Conservation (phyloP, 2,797 vertebrate genomes). For the Tenualosa ilisha region DNA sequence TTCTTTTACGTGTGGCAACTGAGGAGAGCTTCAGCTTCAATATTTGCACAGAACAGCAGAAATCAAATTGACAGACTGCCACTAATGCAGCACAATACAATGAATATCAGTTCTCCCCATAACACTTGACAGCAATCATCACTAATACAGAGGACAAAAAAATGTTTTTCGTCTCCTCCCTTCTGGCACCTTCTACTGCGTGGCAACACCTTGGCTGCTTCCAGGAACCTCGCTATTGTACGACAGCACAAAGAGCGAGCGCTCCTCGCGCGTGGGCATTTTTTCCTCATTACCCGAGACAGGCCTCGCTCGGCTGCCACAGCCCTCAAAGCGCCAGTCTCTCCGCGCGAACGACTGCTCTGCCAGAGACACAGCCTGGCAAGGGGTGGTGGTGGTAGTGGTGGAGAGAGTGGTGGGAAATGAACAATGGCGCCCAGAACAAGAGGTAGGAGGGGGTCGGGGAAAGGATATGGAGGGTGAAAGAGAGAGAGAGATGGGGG, state of each 20-base stretch:
- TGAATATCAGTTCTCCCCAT: slow-evolving; percentile 35
- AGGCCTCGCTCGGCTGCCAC: slow-evolving; percentile 48
- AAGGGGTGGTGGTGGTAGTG: slow-evolving; percentile 26
- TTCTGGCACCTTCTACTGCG: slow-evolving; percentile 48
- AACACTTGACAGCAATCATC: slow-evolving; percentile 43
- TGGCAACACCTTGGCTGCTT: slow-evolving; percentile 47
- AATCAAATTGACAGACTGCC: neutral
- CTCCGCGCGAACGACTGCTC: slow-evolving; percentile 38
- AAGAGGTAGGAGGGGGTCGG: neutral
- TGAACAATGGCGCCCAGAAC: neutral
- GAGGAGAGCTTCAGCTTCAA: neutral
- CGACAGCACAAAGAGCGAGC: slow-evolving; percentile 55
- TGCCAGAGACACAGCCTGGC: slow-evolving; percentile 46
- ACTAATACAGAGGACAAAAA: slow-evolving; percentile 45
- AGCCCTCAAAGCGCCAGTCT: slow-evolving; percentile 47
- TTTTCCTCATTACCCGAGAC: slow-evolving; percentile 58
- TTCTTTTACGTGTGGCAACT: neutral
- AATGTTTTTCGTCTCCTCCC: slow-evolving; percentile 52
- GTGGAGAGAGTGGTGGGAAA: neutral
- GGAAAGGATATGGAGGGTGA: slow-evolving; percentile 7
- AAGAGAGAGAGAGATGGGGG: slow-evolving; percentile 3
- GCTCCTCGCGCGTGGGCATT: slow-evolving; percentile 54
- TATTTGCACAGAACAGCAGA: neutral
- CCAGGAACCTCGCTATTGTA: slow-evolving; percentile 53
- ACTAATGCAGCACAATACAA: neutral